Conservation (phyloP, 1,140 invertebrate species). For the Cherax destructor region DNA sequence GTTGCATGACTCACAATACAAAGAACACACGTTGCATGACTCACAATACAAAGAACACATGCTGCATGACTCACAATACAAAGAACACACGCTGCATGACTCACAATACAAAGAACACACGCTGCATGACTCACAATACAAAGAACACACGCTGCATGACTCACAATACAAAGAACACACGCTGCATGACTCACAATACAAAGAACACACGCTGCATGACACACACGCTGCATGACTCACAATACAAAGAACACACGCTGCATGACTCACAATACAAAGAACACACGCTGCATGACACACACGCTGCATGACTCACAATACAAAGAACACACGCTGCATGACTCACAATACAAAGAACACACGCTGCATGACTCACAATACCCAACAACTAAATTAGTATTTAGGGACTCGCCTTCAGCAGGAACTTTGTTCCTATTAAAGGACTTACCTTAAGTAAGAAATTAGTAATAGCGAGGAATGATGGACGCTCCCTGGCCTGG, state of each 20-base stretch:
- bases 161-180: too few relatives aligned
- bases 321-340: too few relatives aligned
- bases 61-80: not conserved
- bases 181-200: not conserved
- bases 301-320: not conserved
- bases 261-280: not conserved
- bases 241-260: too few relatives aligned
- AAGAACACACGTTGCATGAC: too few relatives aligned
- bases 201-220: too few relatives aligned
- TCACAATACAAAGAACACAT: too few relatives aligned
- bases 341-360: not conserved
- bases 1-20: not conserved
- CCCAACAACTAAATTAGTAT: too few relatives aligned
- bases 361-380: not conserved
- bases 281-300: too few relatives aligned
- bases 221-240: not conserved
- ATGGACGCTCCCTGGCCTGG: slow-evolving; percentile 47
- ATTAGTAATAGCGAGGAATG: slow-evolving; percentile 62
- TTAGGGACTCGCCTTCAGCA: not conserved
- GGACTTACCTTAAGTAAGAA: slow-evolving; percentile 45
- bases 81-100: too few relatives aligned
- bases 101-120: too few relatives aligned
- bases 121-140: not conserved
- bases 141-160: too few relatives aligned
- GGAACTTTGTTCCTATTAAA: not conserved